These are phyloP conservation scores for Coturnix japonica DNA, from an alignment of 2,113 vertebrate species.

Conservation along the genomic window DNA sequence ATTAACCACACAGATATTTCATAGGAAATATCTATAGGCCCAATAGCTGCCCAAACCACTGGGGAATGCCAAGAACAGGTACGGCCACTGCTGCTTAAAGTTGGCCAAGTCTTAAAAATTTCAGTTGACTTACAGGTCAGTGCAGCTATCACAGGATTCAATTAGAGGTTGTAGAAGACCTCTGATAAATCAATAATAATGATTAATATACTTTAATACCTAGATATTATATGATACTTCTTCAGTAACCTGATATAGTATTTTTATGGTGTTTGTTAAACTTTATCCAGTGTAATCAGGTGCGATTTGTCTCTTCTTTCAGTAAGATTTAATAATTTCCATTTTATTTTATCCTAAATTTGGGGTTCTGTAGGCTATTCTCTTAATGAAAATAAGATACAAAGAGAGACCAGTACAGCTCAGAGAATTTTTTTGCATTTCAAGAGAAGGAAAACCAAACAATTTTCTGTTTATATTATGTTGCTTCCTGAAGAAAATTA, in stretches of 20 bases:
- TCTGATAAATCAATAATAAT: not conserved
- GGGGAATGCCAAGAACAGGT: not conserved
- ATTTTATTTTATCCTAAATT: not conserved
- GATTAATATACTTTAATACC: not conserved
- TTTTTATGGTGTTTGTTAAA: not conserved
- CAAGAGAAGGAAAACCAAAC: not conserved
- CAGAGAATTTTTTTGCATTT: not conserved
- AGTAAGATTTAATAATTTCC: not conserved
- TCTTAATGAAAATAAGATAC: not conserved
- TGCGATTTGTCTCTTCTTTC: not conserved
- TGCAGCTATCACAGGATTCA: not conserved
- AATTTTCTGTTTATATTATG: not conserved
- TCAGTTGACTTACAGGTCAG: not conserved
- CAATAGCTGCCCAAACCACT: not conserved
- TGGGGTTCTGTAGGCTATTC: not conserved
- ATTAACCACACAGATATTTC: not conserved
- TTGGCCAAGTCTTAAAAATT: not conserved
- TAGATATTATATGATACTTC: not conserved
- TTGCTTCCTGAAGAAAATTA: conserved; percentile 4
- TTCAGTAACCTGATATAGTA: not conserved
- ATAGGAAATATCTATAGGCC: too few species aligned
- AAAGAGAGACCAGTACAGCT: not conserved
- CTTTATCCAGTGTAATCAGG: not conserved
- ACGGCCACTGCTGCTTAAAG: not conserved
- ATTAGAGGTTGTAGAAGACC: not conserved